Evolutionary conservation across 2,888 invertebrate species (phyloP), one percentile per base, ranked within the genome.

Genomic region (Yponomeuta malinellus): DNA sequence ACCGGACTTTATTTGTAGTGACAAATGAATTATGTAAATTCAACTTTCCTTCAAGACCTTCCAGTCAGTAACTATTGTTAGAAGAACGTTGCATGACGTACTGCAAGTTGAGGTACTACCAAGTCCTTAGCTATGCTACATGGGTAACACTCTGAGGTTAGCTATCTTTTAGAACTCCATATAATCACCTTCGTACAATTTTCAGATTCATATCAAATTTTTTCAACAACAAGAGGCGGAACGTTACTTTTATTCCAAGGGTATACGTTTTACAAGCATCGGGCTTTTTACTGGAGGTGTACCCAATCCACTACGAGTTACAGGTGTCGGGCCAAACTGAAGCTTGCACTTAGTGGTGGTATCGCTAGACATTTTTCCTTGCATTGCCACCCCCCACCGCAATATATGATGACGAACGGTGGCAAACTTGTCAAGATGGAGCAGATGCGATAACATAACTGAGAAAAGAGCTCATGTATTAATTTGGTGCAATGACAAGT

Each of bases 181-280:
- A 43, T 43, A 43, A 43, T 43, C 43, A 43, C 43, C 43, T 8
- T 43, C 43, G 52, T 15, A 15, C 12, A 59, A 59, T 59, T 59
- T 59, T 59, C 52, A 59, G 52, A 59, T 59, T 15, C 31, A 6
- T 31, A 65, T 65, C 15, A 59, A 59, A 59, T 68, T 43, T 5
- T 69, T 52, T 29, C 48, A 15, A 23, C 65, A 31, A 10, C 12
- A 31, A 65, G 33, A 65, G 65, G 65, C 12, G 31, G 33, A 31
- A 65, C n/a, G 12, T 10, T 67, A 65, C 70, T 79, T 12, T 72
- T 74, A 74, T 76, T 71, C 65, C 65, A 74, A n/a, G 74, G 73
- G 1, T 78, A 76, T 63, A 77, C 76, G 1, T 79, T 76, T 72
- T 75, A 75, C 43, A 59, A 69, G 8, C 74, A 75, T 5, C 71